A percentile compares a stretch with the other conserved stretches of the same genome.
These are phyloP conservation scores for Epicampocera succincta DNA, from an alignment of 2,888 invertebrate genomes.

Conservation along the genomic window DNA sequence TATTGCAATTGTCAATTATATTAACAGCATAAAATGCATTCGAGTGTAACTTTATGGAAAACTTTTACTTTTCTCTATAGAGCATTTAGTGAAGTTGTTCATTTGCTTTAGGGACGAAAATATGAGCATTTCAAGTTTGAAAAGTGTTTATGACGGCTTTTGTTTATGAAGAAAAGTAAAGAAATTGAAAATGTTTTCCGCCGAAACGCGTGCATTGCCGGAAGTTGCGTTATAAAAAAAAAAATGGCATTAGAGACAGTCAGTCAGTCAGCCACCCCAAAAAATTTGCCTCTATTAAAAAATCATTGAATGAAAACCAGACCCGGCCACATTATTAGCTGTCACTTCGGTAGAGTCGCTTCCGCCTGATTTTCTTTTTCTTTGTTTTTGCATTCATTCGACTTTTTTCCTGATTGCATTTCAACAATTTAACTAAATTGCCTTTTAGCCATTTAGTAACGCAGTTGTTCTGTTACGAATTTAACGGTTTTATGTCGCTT, in stretches of 20 bases:
- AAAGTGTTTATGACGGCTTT: constrained; percentile 30
- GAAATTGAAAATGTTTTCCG: constrained; percentile 57
- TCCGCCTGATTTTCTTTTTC: constrained; percentile 59
- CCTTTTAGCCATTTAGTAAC: constrained; percentile 69
- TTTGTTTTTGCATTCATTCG: constrained; percentile 42
- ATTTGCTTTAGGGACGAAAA: constrained; percentile 1
- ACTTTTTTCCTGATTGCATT: constrained; percentile 49
- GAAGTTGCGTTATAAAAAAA: constrained; percentile 75
- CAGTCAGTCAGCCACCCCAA: constrained; percentile 36
- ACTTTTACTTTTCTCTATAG: constrained; percentile 55
- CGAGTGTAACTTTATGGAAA: constrained; percentile 76
- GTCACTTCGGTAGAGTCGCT: constrained; percentile 62
- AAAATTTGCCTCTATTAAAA: constrained; percentile 11
- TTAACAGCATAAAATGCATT: constrained; percentile 77
- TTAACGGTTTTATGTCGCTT: constrained; percentile 35
- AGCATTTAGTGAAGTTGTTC: too few relatives aligned
- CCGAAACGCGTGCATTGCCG: constrained; percentile 76
- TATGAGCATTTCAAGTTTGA: constrained; percentile 22
- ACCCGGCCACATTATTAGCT: constrained; percentile 67
- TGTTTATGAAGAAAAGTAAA: constrained; percentile 58
- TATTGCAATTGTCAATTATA: constrained; percentile 70
- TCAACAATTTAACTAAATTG: constrained; percentile 67
- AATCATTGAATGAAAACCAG: constrained; percentile 10
- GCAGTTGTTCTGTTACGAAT: constrained; percentile 53
- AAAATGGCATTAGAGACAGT: constrained; percentile 46